A percentile compares a stretch with the other conserved stretches of the same genome.
Conservation (phyloP, 2,888 invertebrate species). For the Petrolisthes manimaculis region DNA sequence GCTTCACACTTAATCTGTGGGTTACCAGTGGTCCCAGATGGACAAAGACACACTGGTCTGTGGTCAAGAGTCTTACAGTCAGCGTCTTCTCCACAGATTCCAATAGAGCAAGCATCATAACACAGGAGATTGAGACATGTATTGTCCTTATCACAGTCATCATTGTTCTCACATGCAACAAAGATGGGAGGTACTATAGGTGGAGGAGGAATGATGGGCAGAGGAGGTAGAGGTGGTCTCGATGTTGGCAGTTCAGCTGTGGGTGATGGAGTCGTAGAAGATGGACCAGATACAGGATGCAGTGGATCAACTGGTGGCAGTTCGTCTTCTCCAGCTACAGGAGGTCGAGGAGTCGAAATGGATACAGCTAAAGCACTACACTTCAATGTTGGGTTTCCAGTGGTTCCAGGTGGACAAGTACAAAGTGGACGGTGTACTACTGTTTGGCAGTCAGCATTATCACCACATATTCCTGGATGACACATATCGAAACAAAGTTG, state of each 20-base stretch:
- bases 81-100: constrained; percentile 68
- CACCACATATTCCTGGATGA: constrained; percentile 65
- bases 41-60: constrained; percentile 80
- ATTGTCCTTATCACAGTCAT: constrained; percentile 74
- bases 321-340: constrained; percentile 36
- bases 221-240: constrained; percentile 23
- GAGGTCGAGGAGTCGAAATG: constrained; percentile 5
- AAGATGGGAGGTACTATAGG: constrained; percentile 35
- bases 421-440: constrained; percentile 83
- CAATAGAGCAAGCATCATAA: constrained; percentile 76
- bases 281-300: constrained; percentile 28
- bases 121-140: constrained; percentile 87
- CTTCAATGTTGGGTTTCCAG: constrained; percentile 61
- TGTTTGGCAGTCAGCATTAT: constrained; percentile 73
- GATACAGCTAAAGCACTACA: constrained; percentile 64
- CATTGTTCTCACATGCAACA: constrained; percentile 70
- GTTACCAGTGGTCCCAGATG: constrained; percentile 68
- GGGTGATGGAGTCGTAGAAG: constrained; percentile 17
- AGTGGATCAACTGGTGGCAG: constrained; percentile 17
- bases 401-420: constrained; percentile 72
- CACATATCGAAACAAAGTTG: constrained; percentile 60
- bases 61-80: constrained; percentile 79
- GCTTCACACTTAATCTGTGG: constrained; percentile 67
- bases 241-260: constrained; percentile 17
- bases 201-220: constrained; percentile 21